Conservation (phyloP, 2,113 vertebrate species). For the Prunella himalayana region DNA sequence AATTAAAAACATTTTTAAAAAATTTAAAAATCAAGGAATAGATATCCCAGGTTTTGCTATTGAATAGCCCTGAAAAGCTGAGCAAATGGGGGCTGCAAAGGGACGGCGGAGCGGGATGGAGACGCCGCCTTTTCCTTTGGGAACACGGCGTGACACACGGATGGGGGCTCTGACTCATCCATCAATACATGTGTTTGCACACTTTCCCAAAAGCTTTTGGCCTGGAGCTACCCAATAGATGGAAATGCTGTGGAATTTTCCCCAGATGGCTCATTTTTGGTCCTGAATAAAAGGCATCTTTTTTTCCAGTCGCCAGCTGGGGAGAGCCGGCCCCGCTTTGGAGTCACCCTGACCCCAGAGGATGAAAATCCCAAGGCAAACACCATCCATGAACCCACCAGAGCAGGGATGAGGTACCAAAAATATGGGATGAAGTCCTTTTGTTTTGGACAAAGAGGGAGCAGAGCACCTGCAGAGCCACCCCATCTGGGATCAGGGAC, state of each 20-base stretch:
- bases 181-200: background rate
- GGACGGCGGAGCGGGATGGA: fast-evolving
- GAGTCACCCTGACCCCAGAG: background rate
- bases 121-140: background rate
- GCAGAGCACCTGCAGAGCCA: background rate
- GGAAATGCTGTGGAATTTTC: background rate
- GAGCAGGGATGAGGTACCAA: fast-evolving
- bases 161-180: background rate
- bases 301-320: background rate
- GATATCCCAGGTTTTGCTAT: background rate
- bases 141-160: fast-evolving
- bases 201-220: background rate
- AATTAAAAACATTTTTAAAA: background rate
- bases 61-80: background rate
- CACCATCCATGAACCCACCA: fast-evolving
- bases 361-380: background rate
- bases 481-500: background rate
- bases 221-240: background rate
- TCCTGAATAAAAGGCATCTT: background rate
- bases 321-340: fast-evolving
- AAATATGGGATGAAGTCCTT: background rate
- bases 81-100: background rate
- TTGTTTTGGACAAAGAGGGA: background rate
- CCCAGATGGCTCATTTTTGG: background rate
- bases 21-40: background rate